Evolutionary conservation across 2,797 vertebrate species (phyloP), one percentile per base, ranked within the genome.

Genomic region (Cynopterus sphinx): DNA sequence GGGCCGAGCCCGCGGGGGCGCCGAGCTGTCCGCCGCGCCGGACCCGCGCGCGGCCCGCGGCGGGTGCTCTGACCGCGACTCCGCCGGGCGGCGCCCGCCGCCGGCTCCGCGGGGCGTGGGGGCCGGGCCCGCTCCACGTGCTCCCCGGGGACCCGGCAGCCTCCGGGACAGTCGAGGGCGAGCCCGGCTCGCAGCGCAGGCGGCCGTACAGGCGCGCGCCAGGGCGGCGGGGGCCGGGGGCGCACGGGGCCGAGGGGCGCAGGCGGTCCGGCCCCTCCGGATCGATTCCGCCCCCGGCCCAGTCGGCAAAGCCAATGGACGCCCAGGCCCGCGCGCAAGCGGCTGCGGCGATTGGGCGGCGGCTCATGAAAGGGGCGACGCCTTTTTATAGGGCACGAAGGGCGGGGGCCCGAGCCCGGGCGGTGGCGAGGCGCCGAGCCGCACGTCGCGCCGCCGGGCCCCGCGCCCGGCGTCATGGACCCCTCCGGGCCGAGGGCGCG

Each of bases 381-480:
- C 98, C 98, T 98, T 98, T 98, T 87, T 97, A 98, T 97, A 98
- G 95, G 88, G 57, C 21, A 11, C 61, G 0, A 74, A 61, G 93
- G 63, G 98, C 96, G 46, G 33, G 89, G 96, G 49, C 73, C 82
- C 46, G 65, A 65, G 31, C 10, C 75, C 4, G 0, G 28, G 67
- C 73, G 17, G 49, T 15, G n/a, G 24, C 12, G 8, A 39, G 2
- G 15, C 8, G 9, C 9, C 2, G 61, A 7, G 3, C 3, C 1
- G 0, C n/a, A 0, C 53, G 9, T 46, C 19, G 15, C 2, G 75
- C 22, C 77, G 53, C 74, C 22, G 49, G 22, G 9, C 49, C 43
- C 39, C 22, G n/a, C 41, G 63, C 68, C 70, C n/a, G 46, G 98
- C 97, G 98, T 97, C 87, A 99, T 99, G 99, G 99, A 99, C 98